Conservation (phyloP, 2,888 invertebrate species). For the Dryomyza anilis region DNA sequence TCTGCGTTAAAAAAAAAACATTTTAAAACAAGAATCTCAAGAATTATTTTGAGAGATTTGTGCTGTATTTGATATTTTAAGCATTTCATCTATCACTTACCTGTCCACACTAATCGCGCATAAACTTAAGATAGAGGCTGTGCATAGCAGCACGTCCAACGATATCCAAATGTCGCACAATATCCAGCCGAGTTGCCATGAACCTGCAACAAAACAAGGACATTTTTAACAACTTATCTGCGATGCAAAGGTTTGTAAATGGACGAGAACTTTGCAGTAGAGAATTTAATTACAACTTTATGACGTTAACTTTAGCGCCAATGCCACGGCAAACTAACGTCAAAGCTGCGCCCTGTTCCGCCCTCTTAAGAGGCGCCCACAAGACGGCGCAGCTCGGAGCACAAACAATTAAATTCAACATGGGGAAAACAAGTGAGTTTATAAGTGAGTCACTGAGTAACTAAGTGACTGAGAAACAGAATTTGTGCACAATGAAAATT, state of each 20-base stretch:
- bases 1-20: neutral
- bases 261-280: neutral
- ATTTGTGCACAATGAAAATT: too few relatives aligned
- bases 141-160: slow-evolving; percentile 88
- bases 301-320: neutral
- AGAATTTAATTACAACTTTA: slow-evolving; percentile 2
- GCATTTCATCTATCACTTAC: slow-evolving; percentile 50
- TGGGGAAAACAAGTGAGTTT: too few relatives aligned
- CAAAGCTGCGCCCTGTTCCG: too few relatives aligned
- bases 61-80: too few relatives aligned
- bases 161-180: slow-evolving; percentile 92
- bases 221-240: neutral
- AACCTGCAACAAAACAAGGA: slow-evolving; percentile 63
- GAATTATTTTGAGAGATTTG: too few relatives aligned
- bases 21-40: neutral
- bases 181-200: slow-evolving; percentile 89
- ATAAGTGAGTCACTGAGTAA: too few relatives aligned
- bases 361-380: too few relatives aligned
- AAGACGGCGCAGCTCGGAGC: too few relatives aligned
- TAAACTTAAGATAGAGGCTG: slow-evolving; percentile 89
- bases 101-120: slow-evolving; percentile 90
- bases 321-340: too few relatives aligned
- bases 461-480: too few relatives aligned
- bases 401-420: too few relatives aligned
- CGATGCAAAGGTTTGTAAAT: too few relatives aligned